Evolutionary conservation across 1,140 invertebrate genomes (phyloP), one percentile per base, ranked within the genome.

Genomic region (Cyclargus thomasi): DNA sequence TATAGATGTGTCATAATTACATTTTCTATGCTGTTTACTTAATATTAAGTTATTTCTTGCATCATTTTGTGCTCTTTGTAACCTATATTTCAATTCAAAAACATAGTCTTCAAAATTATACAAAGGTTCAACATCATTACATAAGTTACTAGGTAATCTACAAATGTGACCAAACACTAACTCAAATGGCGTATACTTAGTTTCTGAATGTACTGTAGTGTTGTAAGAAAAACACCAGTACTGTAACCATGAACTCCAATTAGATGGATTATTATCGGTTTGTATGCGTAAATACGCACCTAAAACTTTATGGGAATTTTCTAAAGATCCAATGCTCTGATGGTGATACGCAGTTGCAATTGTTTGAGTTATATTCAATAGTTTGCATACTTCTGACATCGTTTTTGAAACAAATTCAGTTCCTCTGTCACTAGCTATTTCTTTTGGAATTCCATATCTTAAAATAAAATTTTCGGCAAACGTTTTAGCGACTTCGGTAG

Each of bases 321-420:
- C 72, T 62, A 73, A 67, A 2, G 72, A 18, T 18, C 69, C 72
- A 22, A 73, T 68, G 14, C 62, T 66, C 35, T 73, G 36, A 64
- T 70, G 69, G 20, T 73, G 68, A 57, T 73, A 73, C 2, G 71
- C 71, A 53, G 71, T 70, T 17, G 69, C 70, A 11, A 57, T 65
- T 0, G 65, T 7, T 65, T 70, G 47, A 63, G 36, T 62, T 20
- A 73, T 70, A 16, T 64, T 14, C 36, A 73, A 64, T 17, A 73
- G 16, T 17, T 39, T 65, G 64, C 68, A 70, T 20, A 73, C 47
- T 62, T 73, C 66, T 57, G 21, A 17, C 39, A 73, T 57, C 18
- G 23, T 22, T 29, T 18, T 36, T 23, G 67, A 68, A 20, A 68
- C 36, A 64, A 68, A 68, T 63, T 68, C 67, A 10, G 62, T 55